Conservation (phyloP, 2,797 vertebrate genomes). For the Apogon hyalosoma region DNA sequence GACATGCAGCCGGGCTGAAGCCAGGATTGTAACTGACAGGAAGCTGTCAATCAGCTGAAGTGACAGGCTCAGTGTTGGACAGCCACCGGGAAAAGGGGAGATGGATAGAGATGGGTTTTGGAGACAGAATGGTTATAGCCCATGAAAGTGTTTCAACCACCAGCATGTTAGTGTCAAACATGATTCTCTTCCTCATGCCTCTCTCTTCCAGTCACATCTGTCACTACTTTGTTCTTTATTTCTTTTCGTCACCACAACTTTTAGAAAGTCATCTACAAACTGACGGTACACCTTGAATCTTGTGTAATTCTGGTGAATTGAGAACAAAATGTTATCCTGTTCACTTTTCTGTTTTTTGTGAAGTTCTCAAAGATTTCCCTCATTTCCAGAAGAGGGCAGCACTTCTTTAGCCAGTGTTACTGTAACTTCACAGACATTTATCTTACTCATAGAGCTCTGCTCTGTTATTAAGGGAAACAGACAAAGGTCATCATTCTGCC, state of each 20-base stretch:
- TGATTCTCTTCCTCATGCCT: constrained; percentile 4
- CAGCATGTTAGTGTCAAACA: constrained; percentile 26
- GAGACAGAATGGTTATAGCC: constrained; percentile 21
- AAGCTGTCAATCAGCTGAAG: constrained; percentile 50
- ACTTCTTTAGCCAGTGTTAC: constrained; percentile 65
- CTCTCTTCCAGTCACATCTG: constrained; percentile 10
- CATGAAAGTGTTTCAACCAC: constrained; percentile 13
- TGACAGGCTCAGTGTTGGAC: constrained; percentile 37
- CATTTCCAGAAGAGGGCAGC: constrained; percentile 80
- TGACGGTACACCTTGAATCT: constrained; percentile 3
- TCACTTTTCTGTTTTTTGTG: neutral
- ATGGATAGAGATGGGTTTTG: constrained; percentile 4
- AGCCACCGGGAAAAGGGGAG: constrained; percentile 27
- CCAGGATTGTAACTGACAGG: constrained; percentile 44
- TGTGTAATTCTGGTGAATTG: neutral
- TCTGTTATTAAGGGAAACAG: constrained; percentile 21
- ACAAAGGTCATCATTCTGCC: constrained; percentile 32
- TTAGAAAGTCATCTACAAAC: neutral
- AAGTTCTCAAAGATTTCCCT: constrained; percentile 18
- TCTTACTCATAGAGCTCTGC: constrained; percentile 14
- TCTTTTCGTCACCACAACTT: neutral
- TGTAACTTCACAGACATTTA: constrained; percentile 3
- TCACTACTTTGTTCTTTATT: neutral
- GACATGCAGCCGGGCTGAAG: constrained; percentile 11
- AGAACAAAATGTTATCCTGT: neutral